A percentile compares a stretch with the other conserved stretches of the same genome.
These are phyloP conservation scores for Aphelinus atriplicis DNA, from an alignment of 1,140 invertebrate species.

Conservation along the genomic window DNA sequence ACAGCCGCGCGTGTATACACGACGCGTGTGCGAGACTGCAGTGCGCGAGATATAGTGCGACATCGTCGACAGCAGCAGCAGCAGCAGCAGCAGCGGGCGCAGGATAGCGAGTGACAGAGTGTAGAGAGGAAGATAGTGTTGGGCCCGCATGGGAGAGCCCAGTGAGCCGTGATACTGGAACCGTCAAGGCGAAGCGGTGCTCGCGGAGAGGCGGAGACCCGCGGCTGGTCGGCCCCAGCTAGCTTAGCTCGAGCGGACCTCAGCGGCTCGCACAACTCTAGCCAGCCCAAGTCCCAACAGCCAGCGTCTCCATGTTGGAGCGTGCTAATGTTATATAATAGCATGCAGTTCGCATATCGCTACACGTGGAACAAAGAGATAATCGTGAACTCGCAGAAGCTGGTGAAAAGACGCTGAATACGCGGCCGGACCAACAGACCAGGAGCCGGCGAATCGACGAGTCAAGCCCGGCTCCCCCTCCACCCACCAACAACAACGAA, in stretches of 20 bases:
- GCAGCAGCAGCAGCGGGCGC: not conserved
- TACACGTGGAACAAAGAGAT: slow-evolving; percentile 90
- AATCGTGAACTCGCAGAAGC: slow-evolving; percentile 88
- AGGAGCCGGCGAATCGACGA: not conserved
- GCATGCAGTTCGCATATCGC: slow-evolving; percentile 80
- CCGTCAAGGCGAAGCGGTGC: not conserved
- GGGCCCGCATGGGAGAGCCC: not conserved
- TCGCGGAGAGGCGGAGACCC: no score
- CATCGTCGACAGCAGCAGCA: no score
- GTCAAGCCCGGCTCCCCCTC: slow-evolving; percentile 15
- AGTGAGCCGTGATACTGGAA: slow-evolving; percentile 35
- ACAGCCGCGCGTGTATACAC: not conserved
- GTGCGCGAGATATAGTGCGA: no score
- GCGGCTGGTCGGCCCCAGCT: not conserved
- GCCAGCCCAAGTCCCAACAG: not conserved
- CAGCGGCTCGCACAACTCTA: not conserved
- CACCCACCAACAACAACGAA: slow-evolving; percentile 14
- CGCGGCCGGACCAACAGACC: not conserved
- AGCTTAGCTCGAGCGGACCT: not conserved
- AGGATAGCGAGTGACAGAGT: slow-evolving; percentile 26
- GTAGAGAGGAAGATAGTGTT: slow-evolving; percentile 20
- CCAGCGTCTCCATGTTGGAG: slow-evolving; percentile 63
- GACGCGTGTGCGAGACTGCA: no score
- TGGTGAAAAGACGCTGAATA: slow-evolving; percentile 83
- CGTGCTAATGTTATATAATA: slow-evolving; percentile 66